A percentile compares a stretch with the other conserved stretches of the same genome.
Evolutionary conservation across 2,888 invertebrate genomes (phyloP).

Genomic region (Sabatieria punctata): DNA sequence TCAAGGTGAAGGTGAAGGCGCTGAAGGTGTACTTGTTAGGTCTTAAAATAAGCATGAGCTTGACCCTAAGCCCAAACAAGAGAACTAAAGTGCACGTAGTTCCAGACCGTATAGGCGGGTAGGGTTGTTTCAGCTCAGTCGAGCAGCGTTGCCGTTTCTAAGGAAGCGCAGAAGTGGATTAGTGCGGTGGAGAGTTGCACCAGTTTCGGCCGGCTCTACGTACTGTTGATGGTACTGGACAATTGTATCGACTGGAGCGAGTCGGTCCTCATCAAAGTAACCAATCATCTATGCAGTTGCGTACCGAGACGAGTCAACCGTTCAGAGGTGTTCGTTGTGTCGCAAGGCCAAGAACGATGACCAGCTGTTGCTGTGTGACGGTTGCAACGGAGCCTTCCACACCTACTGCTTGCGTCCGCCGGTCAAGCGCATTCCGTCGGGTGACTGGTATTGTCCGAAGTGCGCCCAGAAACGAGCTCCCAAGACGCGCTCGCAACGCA

Average conservation of each 20-base stretch:
- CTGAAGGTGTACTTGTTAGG: too few species aligned
- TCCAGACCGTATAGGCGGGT: too few species aligned
- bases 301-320: background rate
- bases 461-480: too few species aligned
- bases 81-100: too few species aligned
- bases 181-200: conserved; percentile 64
- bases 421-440: conserved; percentile 88
- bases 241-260: conserved; percentile 90
- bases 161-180: too few species aligned
- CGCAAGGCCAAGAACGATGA: conserved; percentile 87
- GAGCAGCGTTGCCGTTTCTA: too few species aligned
- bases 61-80: too few species aligned
- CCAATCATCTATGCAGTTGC: conserved; percentile 34
- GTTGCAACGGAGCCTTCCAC: conserved; percentile 93
- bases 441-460: conserved; percentile 93
- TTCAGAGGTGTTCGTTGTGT: too few species aligned
- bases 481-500: too few species aligned
- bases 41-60: too few species aligned
- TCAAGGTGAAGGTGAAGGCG: too few species aligned
- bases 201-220: conserved; percentile 72
- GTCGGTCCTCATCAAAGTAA: conserved; percentile 96
- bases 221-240: conserved; percentile 71
- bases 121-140: too few species aligned
- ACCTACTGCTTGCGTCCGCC: conserved; percentile 92
- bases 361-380: conserved; percentile 77